Evolutionary conservation across 2,797 vertebrate genomes (phyloP), one percentile per base, ranked within the genome.

Genomic region (Phoxinus dragarum): DNA sequence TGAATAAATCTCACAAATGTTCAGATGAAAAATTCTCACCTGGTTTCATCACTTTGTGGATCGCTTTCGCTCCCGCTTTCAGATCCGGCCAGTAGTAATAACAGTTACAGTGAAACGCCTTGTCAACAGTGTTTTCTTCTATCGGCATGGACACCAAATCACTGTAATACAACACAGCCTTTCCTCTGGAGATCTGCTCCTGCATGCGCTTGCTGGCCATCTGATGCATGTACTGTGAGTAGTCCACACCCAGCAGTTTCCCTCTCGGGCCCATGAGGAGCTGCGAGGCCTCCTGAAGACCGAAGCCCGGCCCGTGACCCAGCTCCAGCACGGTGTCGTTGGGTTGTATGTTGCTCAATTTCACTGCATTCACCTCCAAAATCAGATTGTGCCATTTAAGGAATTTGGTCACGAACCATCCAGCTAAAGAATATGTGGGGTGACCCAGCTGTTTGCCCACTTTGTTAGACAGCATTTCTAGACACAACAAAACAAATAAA

Each of bases 21-120:
- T 49, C 4, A 5, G 47, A 49, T 49, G 14, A 49, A 49, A 5
- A 49, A 16, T 17, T 5, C 52, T 54, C 19, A 72, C 94, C 95
- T 93, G 94, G 92, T 91, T 95, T 96, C 93, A 96, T 95, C 34
- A 95, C 95, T 16, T 94, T 87, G 77, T 93, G 92, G 67, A 96
- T 92, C 84, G 95, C 94, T 42, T 85, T 27, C 0, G 91, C 79
- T 38, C 76, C 92, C 34, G 90, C 92, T 73, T 61, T 91, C 71
- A 94, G 91, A 82, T 96, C 93, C 12, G 95, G 94, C 95, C 95
- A 96, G 91, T 90, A 96, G 90, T 95, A 96, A 88, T 95, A 96
- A 89, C 94, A 95, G 92, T 96, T 96, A 86, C 94, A 95, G 84
- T 96, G 95, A 86, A 94, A 96, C 4, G 96, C 94, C 88, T 90